Conservation (phyloP, 2,113 vertebrate species). For the Piprites chloris region DNA sequence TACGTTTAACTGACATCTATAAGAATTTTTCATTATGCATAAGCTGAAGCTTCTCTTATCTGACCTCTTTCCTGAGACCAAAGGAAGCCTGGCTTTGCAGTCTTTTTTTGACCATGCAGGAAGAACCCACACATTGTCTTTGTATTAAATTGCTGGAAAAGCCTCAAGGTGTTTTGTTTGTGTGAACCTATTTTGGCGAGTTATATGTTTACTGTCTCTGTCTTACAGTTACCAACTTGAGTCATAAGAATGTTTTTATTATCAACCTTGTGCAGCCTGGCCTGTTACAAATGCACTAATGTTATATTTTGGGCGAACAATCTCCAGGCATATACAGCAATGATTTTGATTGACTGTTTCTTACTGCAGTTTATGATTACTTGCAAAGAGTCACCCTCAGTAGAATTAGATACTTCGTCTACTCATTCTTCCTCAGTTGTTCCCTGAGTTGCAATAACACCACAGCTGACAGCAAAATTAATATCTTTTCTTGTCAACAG, state of each 20-base stretch:
- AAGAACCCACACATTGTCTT: background rate
- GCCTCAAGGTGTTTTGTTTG: background rate
- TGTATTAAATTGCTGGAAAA: background rate
- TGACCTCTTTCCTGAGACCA: background rate
- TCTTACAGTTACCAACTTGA: background rate
- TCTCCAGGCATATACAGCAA: background rate
- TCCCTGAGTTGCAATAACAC: conserved; percentile 24
- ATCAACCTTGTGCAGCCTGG: background rate
- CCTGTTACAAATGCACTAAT: conserved; percentile 17
- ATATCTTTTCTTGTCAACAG: conserved; percentile 32
- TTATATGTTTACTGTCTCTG: background rate
- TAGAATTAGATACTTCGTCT: conserved; percentile 27
- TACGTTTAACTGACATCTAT: background rate
- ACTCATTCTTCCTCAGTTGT: conserved; percentile 20
- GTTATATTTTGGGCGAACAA: background rate
- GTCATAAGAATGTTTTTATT: background rate
- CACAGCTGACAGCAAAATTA: conserved; percentile 43
- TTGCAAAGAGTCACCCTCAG: background rate
- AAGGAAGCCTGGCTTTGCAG: background rate
- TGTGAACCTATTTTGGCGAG: background rate
- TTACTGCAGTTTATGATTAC: conserved; percentile 5
- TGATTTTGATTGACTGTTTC: conserved; percentile 32
- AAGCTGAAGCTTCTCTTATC: background rate
- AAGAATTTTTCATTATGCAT: background rate
- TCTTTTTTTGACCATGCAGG: background rate